These are phyloP conservation scores for Pseudoips prasinana DNA, from an alignment of 2,888 invertebrate genomes.

Conservation along the genomic window DNA sequence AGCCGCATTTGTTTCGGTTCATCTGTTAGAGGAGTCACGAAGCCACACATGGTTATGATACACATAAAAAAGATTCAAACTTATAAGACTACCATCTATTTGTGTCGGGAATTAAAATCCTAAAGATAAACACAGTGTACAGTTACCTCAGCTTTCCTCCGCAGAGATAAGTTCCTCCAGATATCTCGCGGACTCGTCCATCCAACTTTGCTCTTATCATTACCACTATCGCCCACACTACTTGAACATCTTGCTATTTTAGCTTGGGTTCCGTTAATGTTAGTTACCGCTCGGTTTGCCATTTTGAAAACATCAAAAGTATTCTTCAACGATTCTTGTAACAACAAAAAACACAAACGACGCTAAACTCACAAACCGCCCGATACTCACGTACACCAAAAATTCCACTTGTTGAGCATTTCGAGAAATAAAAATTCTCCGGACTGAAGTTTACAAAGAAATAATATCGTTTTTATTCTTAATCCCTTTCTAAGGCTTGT, in stretches of 20 bases:
- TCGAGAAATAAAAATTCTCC: slow-evolving; percentile 10
- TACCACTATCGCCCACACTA: slow-evolving; percentile 64
- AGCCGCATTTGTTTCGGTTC: too few species aligned
- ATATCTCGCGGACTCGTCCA: slow-evolving; percentile 77
- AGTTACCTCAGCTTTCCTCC: slow-evolving; percentile 74
- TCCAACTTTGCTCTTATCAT: slow-evolving; percentile 71
- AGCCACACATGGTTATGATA: too few species aligned
- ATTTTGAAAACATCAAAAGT: slow-evolving; percentile 53
- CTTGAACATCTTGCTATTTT: slow-evolving; percentile 70
- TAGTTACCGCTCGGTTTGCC: slow-evolving; percentile 61
- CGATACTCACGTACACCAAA: slow-evolving; percentile 45
- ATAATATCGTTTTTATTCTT: too few species aligned
- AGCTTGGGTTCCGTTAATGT: slow-evolving; percentile 55
- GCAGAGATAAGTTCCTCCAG: slow-evolving; percentile 74
- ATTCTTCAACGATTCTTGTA: slow-evolving; percentile 15
- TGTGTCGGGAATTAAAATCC: too few species aligned
- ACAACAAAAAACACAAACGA: slow-evolving; percentile 26
- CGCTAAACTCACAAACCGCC: slow-evolving; percentile 33
- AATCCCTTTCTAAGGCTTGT: too few species aligned
- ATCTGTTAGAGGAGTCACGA: too few species aligned
- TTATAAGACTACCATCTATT: too few species aligned
- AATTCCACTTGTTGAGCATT: slow-evolving; percentile 40
- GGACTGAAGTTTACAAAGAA: too few species aligned
- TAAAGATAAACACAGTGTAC: too few species aligned
- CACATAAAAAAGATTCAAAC: too few species aligned